Evolutionary conservation across 1,140 invertebrate genomes (phyloP), one percentile per base, ranked within the genome.

Genomic region (Trachymyrmex cornetzi): DNA sequence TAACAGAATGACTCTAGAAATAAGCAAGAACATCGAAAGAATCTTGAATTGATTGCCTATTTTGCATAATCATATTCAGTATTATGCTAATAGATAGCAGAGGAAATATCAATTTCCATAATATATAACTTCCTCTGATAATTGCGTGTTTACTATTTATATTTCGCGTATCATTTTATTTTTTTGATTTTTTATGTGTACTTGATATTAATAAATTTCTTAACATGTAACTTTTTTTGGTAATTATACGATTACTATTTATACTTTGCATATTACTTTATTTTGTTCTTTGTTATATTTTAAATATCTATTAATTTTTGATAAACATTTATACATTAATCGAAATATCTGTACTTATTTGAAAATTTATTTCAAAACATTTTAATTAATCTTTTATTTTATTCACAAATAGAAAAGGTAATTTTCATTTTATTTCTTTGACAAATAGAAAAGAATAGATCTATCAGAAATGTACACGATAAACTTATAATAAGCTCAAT

Each of bases 61-160:
- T 44, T 44, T 44, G 7, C 38, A 44, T 44, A 44, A 44, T 44
- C 38, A 44, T 44, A 9, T 44, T 11, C 38, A 44, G 9, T 44
- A 44, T 44, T 44, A 44, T 44, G 38, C 38, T 44, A 44, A 44
- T 44, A 44, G 2, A 44, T 44, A 44, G 38, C 38, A 44, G 2
- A 44, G 9, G 9, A 44, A 44, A 44, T 44, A 44, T 44, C 38
- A 44, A 44, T 0, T 2, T 44, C 3, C 3, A 71, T 11, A 69
- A 44, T 55, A 80, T 57, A 24, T 57, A 59, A 72, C 19, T 72
- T 44, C 3, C 1, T 61, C 12, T 30, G 80, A 82, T 72, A 11
- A 44, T 11, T 59, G 1, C 34, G 22, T 59, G 22, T 81, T 44
- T 22, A 14, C 11, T 59, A 44, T 69, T 72, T 71, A 72, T 30